Conservation (phyloP, 2,888 invertebrate genomes). For the Hermodice carunculata region DNA sequence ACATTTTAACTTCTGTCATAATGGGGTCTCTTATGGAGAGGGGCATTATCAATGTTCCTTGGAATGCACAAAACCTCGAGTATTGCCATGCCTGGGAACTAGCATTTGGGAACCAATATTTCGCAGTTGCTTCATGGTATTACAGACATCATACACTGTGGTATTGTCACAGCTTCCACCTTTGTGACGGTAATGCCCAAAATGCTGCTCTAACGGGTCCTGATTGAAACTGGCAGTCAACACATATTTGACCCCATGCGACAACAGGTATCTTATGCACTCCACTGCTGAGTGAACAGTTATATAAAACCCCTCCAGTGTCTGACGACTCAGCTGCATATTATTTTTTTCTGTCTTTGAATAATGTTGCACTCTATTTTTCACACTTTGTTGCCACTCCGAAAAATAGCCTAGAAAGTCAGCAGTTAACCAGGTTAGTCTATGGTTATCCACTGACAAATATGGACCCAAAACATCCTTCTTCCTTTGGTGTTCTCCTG, state of each 20-base stretch:
- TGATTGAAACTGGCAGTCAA: conserved; percentile 25
- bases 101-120: not conserved
- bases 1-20: too few relatives aligned
- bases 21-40: too few relatives aligned
- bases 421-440: conserved; percentile 1
- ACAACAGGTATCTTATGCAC: conserved; percentile 24
- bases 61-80: too few relatives aligned
- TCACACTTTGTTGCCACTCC: conserved; percentile 22
- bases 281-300: conserved; percentile 25
- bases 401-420: conserved; percentile 32
- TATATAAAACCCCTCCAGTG: conserved; percentile 30
- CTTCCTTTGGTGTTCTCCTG: conserved; percentile 24
- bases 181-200: conserved; percentile 23
- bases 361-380: not conserved
- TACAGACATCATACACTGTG: not conserved
- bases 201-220: conserved; percentile 37
- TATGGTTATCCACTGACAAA: not conserved
- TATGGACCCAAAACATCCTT: conserved; percentile 17
- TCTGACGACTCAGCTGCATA: conserved; percentile 32
- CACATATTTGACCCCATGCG: conserved; percentile 18
- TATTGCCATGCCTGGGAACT: too few relatives aligned
- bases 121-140: not conserved
- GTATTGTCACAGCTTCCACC: conserved; percentile 4
- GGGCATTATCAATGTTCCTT: too few relatives aligned
- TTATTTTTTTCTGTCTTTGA: not conserved